Percentiles rank a stretch among this genome's conserved stretches.
These are phyloP conservation scores for Erinaceus europaeus DNA, from an alignment of 2,113 vertebrate genomes.

Conservation along the genomic window DNA sequence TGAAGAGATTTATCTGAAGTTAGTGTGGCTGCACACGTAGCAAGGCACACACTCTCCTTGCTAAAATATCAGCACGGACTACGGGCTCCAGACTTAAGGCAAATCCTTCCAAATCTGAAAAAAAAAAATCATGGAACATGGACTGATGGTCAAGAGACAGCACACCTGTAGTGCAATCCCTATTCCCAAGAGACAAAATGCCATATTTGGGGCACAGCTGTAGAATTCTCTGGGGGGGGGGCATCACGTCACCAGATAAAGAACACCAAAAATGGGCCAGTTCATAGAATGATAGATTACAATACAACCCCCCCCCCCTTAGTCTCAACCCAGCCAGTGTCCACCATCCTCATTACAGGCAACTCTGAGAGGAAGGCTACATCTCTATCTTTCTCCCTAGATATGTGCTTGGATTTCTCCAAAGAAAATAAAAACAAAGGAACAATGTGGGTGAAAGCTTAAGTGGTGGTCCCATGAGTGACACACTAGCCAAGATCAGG, in stretches of 20 bases:
- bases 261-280: conserved; percentile 89
- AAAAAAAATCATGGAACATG: no score
- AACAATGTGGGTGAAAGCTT: conserved; percentile 59
- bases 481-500: background rate
- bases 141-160: no score
- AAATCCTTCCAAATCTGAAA: no score
- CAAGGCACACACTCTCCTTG: no score
- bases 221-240: conserved; percentile 80
- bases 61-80: no score
- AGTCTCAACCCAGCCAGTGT: conserved; percentile 79
- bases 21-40: no score
- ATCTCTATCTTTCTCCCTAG: conserved; percentile 85
- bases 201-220: conserved; percentile 83
- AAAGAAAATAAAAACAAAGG: conserved; percentile 76
- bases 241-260: conserved; percentile 89
- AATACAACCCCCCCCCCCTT: conserved; percentile 86
- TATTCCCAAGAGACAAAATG: conserved; percentile 89
- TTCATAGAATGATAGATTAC: conserved; percentile 88
- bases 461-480: background rate
- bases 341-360: conserved; percentile 45
- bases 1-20: no score
- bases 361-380: conserved; percentile 74
- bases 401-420: conserved; percentile 82
- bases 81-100: no score
- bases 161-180: conserved; percentile 93